Conservation (phyloP, 2,113 vertebrate genomes). For the Pterophyllum scalare region DNA sequence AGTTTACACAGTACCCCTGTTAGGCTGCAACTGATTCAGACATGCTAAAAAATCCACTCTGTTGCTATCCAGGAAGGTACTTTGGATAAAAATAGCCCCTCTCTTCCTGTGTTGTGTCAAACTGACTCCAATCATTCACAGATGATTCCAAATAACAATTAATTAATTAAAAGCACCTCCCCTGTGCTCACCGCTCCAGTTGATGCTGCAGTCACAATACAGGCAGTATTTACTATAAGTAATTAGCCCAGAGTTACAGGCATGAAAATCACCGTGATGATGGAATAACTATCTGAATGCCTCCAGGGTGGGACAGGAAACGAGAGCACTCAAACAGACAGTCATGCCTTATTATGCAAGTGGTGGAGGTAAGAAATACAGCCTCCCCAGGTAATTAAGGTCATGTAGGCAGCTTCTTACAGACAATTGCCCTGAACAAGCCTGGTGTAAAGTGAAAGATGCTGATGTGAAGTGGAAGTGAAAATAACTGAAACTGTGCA, state of each 20-base stretch:
- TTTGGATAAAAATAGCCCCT: slow-evolving; percentile 32
- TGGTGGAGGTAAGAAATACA: slow-evolving; percentile 47
- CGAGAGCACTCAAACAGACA: slow-evolving; percentile 56
- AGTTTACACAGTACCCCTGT: neutral
- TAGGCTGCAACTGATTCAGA: slow-evolving; percentile 23
- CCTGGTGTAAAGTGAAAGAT: slow-evolving; percentile 15
- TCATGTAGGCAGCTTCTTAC: slow-evolving; percentile 45
- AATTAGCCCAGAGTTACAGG: slow-evolving; percentile 72
- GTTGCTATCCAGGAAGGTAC: slow-evolving; percentile 16
- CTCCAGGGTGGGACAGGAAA: slow-evolving; percentile 67
- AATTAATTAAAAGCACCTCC: slow-evolving; percentile 68
- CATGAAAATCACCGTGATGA: slow-evolving; percentile 70
- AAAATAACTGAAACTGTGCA: slow-evolving; percentile 43
- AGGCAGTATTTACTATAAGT: slow-evolving; percentile 65
- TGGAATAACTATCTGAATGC: slow-evolving; percentile 66
- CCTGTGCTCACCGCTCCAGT: slow-evolving; percentile 45
- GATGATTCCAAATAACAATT: slow-evolving; percentile 53
- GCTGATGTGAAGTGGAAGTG: slow-evolving; percentile 42
- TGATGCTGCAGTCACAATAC: slow-evolving; percentile 52
- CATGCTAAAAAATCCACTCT: slow-evolving; percentile 20
- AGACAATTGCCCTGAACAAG: slow-evolving; percentile 35
- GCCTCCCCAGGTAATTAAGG: slow-evolving; percentile 66
- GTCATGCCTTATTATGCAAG: slow-evolving; percentile 67
- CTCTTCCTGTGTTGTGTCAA: slow-evolving; percentile 27
- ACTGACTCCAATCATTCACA: slow-evolving; percentile 38